These are phyloP conservation scores for Molanna angustata DNA, from an alignment of 2,888 invertebrate genomes.

Conservation along the genomic window DNA sequence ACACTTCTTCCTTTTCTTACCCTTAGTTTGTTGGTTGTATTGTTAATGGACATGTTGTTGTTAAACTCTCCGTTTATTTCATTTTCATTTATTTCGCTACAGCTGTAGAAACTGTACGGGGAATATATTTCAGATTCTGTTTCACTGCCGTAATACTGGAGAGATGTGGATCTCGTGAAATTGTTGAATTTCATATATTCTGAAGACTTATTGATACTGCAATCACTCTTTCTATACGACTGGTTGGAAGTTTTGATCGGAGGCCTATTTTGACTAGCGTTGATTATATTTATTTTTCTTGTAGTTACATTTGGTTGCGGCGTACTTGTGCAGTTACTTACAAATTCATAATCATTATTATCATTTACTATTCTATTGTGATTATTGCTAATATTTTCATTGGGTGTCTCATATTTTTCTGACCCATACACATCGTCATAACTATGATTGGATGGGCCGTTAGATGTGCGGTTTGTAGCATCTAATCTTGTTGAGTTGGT, in stretches of 20 bases:
- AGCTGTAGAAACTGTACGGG: conserved; percentile 73
- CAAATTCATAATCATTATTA: conserved; percentile 64
- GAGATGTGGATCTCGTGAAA: conserved; percentile 62
- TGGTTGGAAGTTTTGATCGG: conserved; percentile 39
- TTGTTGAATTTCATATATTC: conserved; percentile 62
- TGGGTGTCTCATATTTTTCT: conserved; percentile 42
- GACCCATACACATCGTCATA: conserved; percentile 54
- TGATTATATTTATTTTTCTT: conserved; percentile 44
- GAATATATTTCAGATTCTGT: conserved; percentile 81
- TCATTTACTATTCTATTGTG: conserved; percentile 59
- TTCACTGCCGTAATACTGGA: conserved; percentile 82
- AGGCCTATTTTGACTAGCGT: conserved; percentile 38
- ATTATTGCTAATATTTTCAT: conserved; percentile 40
- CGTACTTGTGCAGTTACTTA: conserved; percentile 63
- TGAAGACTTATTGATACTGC: conserved; percentile 48
- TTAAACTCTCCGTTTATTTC: conserved; percentile 41
- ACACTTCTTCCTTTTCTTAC: conserved; percentile 79
- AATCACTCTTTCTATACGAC: conserved; percentile 50
- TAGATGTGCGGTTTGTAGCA: conserved; percentile 44
- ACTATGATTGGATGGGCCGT: conserved; percentile 49
- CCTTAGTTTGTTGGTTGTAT: conserved; percentile 63
- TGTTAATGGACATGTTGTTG: conserved; percentile 48
- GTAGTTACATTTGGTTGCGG: conserved; percentile 65
- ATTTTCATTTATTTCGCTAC: conserved; percentile 56
- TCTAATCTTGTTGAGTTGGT: conserved; percentile 34